These are phyloP conservation scores for Eupithecia subumbrata DNA, from an alignment of 2,888 invertebrate species.

Conservation along the genomic window DNA sequence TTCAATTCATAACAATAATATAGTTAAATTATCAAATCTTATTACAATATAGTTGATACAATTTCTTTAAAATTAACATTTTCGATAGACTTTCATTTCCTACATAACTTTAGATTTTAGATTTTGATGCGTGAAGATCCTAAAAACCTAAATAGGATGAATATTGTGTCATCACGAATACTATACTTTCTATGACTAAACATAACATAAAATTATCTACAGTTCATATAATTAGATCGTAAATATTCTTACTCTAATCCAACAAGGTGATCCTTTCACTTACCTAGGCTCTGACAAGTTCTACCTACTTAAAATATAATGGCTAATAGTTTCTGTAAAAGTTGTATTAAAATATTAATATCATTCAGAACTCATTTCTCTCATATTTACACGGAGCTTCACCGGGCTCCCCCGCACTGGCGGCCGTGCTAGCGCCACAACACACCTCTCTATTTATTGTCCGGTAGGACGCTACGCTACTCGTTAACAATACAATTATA, in stretches of 20 bases:
- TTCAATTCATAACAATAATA: conserved; percentile 67
- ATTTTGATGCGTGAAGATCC: conserved; percentile 15
- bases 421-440: conserved; percentile 46
- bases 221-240: conserved; percentile 58
- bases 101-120: conserved; percentile 12
- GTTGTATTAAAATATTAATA: conserved; percentile 78
- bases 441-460: conserved; percentile 63
- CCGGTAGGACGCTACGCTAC: conserved; percentile 66
- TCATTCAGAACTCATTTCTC: conserved; percentile 78
- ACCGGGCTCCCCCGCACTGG: conserved; percentile 42
- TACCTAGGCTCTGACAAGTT: conserved; percentile 58
- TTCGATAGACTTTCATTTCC: conserved; percentile 19
- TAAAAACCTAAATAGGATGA: conserved; percentile 54
- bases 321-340: conserved; percentile 72
- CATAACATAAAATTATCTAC: conserved; percentile 55
- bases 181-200: conserved; percentile 53
- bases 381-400: conserved; percentile 60
- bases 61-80: conserved; percentile 12
- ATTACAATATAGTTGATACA: conserved; percentile 48
- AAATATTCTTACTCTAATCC: conserved; percentile 58
- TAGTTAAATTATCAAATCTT: conserved; percentile 53
- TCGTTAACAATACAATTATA: conserved; percentile 58
- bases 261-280: conserved; percentile 59
- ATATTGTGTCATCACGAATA: conserved; percentile 56
- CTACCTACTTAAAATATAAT: conserved; percentile 57